Base-by-base conservation (phyloP, 92 coral and sea anemone species). In the Muricea muricata region DNA sequence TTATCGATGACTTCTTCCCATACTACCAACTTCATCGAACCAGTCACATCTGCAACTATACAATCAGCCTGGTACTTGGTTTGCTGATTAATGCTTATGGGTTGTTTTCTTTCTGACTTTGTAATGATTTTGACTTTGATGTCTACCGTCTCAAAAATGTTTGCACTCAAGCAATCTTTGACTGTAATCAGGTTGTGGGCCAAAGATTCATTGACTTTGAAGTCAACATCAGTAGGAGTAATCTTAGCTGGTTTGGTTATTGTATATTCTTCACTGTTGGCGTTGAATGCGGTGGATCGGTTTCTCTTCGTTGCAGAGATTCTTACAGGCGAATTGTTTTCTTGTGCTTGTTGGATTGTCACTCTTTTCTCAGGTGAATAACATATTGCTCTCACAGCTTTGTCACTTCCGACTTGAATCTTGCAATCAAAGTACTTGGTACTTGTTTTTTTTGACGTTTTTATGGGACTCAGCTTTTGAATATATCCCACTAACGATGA, bases 291-390 rank as follows among this genome's bases (percentile, higher is more conserved):
- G 78, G 68, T 84, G 48, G 84, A 73, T 81, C 42, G 74, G 80
- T 80, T 84, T 85, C 84, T 57, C 73, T 89, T 89, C 75, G 84
- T 79, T 71, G 89, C 92, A 18, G 21, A 56, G 74, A 89, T 78
- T 75, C 84, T 84, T 75, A 89, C 90, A 60, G 91, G 92, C 39
- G 90, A 89, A 68, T 89, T 78, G 74, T 82, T 89, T 61, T 82
- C 72, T 78, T 52, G 87, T 66, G 91, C 90, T 85, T 92, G 89
- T 86, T 86, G 92, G 47, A 89, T 80, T 72, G 46, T 81, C 30
- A 83, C 65, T 77, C 91, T 89, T 81, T 89, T 91, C 77, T 82
- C 83, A 15, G 92, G 92, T 56, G 92, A 89, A 79, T 82, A 92
- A 83, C 92, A 89, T 52, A 92, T 88, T 58, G 81, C 80, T 73